A percentile compares a stretch with the other conserved stretches of the same genome.
Conservation (phyloP, 2,888 invertebrate species). For the Xylota segnis region DNA sequence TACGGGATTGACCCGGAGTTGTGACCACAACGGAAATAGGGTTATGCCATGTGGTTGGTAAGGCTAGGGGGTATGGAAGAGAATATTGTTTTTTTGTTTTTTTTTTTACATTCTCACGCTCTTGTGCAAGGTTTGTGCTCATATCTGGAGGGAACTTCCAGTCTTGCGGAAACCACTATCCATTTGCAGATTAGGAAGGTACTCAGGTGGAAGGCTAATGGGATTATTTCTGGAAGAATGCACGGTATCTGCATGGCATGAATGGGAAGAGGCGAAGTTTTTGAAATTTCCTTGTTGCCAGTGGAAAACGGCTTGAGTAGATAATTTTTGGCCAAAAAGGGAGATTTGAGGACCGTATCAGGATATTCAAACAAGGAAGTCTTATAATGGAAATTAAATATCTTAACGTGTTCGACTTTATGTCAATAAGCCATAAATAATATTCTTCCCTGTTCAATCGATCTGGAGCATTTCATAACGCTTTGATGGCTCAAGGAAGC, state of each 20-base stretch:
- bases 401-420: too few species aligned
- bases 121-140: background rate
- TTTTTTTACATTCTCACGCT: slow-evolving; percentile 3
- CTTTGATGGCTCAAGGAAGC: too few species aligned
- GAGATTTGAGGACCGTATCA: slow-evolving; percentile 18
- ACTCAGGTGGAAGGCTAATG: slow-evolving; percentile 58
- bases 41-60: slow-evolving; percentile 7
- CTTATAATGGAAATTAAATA: too few species aligned
- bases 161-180: slow-evolving; percentile 42
- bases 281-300: background rate
- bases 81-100: slow-evolving; percentile 1
- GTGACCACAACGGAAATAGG: slow-evolving; percentile 42
- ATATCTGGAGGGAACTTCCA: slow-evolving; percentile 24
- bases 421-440: too few species aligned
- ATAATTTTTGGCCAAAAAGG: background rate
- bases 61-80: background rate
- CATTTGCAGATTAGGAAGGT: slow-evolving; percentile 54
- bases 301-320: background rate
- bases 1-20: background rate
- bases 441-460: too few species aligned
- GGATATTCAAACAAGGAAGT: background rate
- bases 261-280: background rate
- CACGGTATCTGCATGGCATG: background rate
- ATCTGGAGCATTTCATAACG: too few species aligned
- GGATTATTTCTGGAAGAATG: slow-evolving; percentile 43